These are phyloP conservation scores for Catharus bicknelli DNA, from an alignment of 2,113 vertebrate genomes.

Conservation along the genomic window DNA sequence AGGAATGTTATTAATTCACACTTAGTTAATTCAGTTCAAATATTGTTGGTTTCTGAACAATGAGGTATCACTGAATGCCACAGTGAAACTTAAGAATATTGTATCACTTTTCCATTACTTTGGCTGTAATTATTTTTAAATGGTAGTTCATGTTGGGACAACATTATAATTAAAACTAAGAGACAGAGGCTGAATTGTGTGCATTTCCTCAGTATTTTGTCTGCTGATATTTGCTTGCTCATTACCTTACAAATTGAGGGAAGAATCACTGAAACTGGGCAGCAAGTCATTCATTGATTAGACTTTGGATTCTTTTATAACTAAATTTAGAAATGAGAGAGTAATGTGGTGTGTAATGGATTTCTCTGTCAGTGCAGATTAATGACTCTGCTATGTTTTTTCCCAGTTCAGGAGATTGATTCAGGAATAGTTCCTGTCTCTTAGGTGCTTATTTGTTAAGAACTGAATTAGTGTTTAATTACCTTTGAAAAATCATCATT, in stretches of 20 bases:
- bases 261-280: not conserved
- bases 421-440: not conserved
- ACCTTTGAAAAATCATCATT: constrained; percentile 18
- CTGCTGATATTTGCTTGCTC: not conserved
- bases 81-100: constrained; percentile 18
- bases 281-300: not conserved
- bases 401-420: not conserved
- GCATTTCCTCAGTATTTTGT: not conserved
- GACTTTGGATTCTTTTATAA: constrained; percentile 6
- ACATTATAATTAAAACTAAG: constrained; percentile 18
- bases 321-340: constrained; percentile 11
- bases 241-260: not conserved
- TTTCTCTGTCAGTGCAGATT: constrained; percentile 46
- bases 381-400: not conserved
- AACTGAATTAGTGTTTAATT: constrained; percentile 18
- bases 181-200: constrained; percentile 4
- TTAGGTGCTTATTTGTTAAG: constrained; percentile 29
- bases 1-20: constrained; percentile 31
- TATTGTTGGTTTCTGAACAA: constrained; percentile 24
- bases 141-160: constrained; percentile 23
- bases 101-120: constrained; percentile 32
- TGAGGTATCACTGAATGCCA: not conserved
- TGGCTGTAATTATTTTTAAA: constrained; percentile 41
- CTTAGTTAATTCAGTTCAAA: constrained; percentile 27
- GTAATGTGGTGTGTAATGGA: constrained; percentile 16